A percentile compares a stretch with the other conserved stretches of the same genome.
These are phyloP conservation scores for Trichomalopsis sarcophagae DNA, from an alignment of 1,140 invertebrate genomes.

Conservation along the genomic window DNA sequence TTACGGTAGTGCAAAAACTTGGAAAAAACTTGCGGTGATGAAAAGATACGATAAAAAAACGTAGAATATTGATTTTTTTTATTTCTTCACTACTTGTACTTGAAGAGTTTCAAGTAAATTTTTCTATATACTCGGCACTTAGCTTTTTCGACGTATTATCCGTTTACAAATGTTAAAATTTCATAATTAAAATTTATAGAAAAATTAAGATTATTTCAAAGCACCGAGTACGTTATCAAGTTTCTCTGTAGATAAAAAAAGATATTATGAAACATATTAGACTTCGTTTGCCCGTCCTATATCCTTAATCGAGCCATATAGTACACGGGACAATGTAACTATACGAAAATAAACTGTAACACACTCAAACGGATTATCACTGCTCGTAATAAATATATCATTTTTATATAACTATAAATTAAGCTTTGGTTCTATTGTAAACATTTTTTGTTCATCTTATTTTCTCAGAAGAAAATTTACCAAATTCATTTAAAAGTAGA, in stretches of 20 bases:
- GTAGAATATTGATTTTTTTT: neutral
- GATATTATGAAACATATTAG: slow-evolving; percentile 32
- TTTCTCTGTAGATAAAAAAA: slow-evolving; percentile 16
- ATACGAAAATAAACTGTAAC: slow-evolving; percentile 33
- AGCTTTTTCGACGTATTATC: slow-evolving; percentile 5
- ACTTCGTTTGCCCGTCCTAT: slow-evolving; percentile 33
- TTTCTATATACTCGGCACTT: slow-evolving; percentile 25
- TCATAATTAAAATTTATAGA: neutral
- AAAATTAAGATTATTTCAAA: slow-evolving; percentile 19
- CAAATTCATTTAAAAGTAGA: neutral
- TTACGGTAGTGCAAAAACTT: neutral
- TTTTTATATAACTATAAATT: slow-evolving; percentile 37
- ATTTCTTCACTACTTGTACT: slow-evolving; percentile 23
- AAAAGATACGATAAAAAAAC: neutral
- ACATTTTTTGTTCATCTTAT: neutral
- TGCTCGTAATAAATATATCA: slow-evolving; percentile 38
- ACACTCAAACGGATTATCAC: slow-evolving; percentile 29
- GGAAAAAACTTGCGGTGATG: slow-evolving; percentile 25
- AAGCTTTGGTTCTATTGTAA: neutral
- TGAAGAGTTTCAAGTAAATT: slow-evolving; percentile 1
- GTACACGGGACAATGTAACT: slow-evolving; percentile 10
- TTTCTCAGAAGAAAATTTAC: neutral
- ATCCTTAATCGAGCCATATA: slow-evolving; percentile 31
- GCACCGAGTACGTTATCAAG: slow-evolving; percentile 20
- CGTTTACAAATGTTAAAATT: slow-evolving; percentile 10